Conservation (phyloP, 1,140 invertebrate genomes). For the Chrysomallon squamiferum region DNA sequence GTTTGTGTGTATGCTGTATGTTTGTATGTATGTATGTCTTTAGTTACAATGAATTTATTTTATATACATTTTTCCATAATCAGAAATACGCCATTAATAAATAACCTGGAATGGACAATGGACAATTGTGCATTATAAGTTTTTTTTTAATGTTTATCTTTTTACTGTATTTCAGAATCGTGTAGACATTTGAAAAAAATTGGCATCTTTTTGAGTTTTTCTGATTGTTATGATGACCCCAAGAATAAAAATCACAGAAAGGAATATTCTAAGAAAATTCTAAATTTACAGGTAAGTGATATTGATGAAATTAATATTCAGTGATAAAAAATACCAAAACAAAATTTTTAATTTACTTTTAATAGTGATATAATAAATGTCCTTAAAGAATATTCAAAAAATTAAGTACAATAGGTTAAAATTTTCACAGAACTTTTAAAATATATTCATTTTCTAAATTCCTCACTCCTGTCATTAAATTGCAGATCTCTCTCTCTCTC, state of each 20-base stretch:
- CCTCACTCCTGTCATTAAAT: too few relatives aligned
- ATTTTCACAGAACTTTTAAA: too few relatives aligned
- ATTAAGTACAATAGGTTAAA: too few relatives aligned
- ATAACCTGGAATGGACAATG: not conserved
- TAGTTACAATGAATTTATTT: not conserved
- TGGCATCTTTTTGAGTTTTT: conserved; percentile 25
- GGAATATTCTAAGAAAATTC: conserved; percentile 28
- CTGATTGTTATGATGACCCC: conserved; percentile 31
- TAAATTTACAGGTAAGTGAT: conserved; percentile 34
- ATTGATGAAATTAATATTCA: too few relatives aligned
- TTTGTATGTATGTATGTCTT: not conserved
- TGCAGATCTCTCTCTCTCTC: too few relatives aligned
- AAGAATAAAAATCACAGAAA: conserved; percentile 30
- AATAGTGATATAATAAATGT: too few relatives aligned
- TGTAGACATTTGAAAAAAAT: conserved; percentile 38
- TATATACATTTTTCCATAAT: not conserved
- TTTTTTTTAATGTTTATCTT: not conserved
- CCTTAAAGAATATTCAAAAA: too few relatives aligned
- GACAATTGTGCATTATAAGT: not conserved
- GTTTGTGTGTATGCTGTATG: not conserved
- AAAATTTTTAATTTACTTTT: too few relatives aligned
- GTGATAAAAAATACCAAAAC: too few relatives aligned
- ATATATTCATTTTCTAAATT: too few relatives aligned
- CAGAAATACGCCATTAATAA: not conserved
- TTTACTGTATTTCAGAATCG: conserved; percentile 25